These are phyloP conservation scores for Ormyrus nitidulus DNA, from an alignment of 2,888 invertebrate species.

Conservation along the genomic window DNA sequence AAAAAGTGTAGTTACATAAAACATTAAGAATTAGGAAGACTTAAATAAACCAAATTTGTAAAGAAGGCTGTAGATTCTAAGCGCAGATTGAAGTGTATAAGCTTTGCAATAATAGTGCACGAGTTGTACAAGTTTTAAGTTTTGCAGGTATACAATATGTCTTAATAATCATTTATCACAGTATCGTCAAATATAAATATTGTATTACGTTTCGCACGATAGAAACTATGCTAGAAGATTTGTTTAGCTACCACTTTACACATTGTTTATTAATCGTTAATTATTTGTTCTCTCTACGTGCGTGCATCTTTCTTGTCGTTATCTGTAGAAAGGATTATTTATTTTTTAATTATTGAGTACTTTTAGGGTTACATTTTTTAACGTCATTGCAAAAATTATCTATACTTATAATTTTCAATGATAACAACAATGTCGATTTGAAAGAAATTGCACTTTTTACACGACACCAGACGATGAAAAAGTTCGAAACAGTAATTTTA, in stretches of 20 bases:
- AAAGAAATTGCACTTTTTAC: conserved; percentile 40
- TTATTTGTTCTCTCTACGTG: conserved; percentile 2
- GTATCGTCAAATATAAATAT: conserved; percentile 52
- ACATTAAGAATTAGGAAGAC: not conserved
- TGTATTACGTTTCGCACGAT: conserved; percentile 35
- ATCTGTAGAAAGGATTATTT: conserved; percentile 3
- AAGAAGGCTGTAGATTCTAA: conserved; percentile 17
- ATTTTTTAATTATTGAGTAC: too few species aligned
- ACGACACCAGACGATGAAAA: conserved; percentile 42
- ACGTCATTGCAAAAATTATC: conserved; percentile 25
- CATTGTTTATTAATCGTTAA: conserved; percentile 11
- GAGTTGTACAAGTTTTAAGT: conserved; percentile 28
- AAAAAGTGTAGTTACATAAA: not conserved
- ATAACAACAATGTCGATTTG: conserved; percentile 41
- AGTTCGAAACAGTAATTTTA: conserved; percentile 54
- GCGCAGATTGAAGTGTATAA: conserved; percentile 9
- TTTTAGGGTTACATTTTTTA: conserved; percentile 1
- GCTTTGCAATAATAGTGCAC: conserved; percentile 9
- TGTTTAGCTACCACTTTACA: conserved; percentile 31
- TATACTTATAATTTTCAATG: conserved; percentile 4
- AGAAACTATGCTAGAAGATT: conserved; percentile 39
- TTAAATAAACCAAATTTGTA: not conserved
- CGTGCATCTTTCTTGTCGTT: conserved; percentile 14
- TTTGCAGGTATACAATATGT: conserved; percentile 47
- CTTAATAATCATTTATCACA: conserved; percentile 55